These are phyloP conservation scores for Mormoops blainvillei DNA, from an alignment of 2,113 vertebrate genomes.

Conservation along the genomic window DNA sequence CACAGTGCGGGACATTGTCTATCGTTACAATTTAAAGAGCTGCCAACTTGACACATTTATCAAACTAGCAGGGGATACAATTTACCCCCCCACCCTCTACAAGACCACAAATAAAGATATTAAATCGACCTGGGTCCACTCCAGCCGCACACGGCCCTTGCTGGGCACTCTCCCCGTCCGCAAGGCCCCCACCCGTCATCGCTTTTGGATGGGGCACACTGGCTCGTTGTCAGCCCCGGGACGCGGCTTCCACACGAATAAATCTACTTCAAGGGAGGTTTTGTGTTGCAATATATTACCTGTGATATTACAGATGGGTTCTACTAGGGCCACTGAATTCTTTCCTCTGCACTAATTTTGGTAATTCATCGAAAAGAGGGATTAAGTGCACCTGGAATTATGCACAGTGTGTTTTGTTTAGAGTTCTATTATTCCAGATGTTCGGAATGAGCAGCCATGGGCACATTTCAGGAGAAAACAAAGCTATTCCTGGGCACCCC, in stretches of 20 bases:
- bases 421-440: constrained; percentile 32
- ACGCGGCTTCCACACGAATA: not conserved
- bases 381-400: constrained; percentile 62
- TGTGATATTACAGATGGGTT: not conserved
- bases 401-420: constrained; percentile 29
- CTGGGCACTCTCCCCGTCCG: constrained; percentile 18
- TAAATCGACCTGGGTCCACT: constrained; percentile 37
- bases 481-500: constrained; percentile 6
- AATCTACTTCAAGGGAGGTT: constrained; percentile 42
- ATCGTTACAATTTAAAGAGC: constrained; percentile 3
- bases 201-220: constrained; percentile 23
- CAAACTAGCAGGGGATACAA: not conserved
- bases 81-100: not conserved
- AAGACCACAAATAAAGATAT: constrained; percentile 45
- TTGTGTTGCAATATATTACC: constrained; percentile 43
- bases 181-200: constrained; percentile 22
- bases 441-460: constrained; percentile 29
- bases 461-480: constrained; percentile 36
- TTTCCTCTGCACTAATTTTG: not conserved
- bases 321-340: constrained; percentile 40
- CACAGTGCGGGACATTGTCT: not conserved
- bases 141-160: not conserved
- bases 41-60: constrained; percentile 56
- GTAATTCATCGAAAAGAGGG: constrained; percentile 49
- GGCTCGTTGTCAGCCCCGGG: not conserved